Evolutionary conservation across 2,888 invertebrate genomes (phyloP).

Genomic region (Fragum whitleyi): DNA sequence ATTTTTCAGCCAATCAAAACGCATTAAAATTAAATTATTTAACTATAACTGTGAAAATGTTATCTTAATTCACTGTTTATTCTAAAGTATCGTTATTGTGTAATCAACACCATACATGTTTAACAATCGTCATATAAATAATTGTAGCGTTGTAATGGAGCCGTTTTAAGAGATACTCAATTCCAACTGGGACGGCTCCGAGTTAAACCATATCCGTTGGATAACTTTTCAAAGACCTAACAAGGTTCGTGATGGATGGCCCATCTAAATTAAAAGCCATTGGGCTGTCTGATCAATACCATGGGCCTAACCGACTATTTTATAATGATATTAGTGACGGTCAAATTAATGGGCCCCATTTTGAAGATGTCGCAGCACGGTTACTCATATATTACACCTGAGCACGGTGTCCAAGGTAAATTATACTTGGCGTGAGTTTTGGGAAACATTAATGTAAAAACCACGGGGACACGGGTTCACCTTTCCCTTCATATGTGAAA

Average conservation of each 20-base stretch:
- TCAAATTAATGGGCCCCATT: conserved; percentile 23
- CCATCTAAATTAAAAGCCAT: conserved; percentile 22
- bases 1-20: too few relatives aligned
- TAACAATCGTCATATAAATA: neutral
- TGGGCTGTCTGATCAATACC: conserved; percentile 21
- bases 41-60: too few relatives aligned
- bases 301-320: conserved; percentile 19
- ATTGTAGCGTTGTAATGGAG: neutral
- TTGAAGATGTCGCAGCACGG: conserved; percentile 22
- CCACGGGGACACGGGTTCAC: conserved; percentile 4
- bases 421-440: conserved; percentile 20
- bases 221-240: conserved; percentile 26
- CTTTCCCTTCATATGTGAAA: neutral
- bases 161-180: neutral
- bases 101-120: neutral
- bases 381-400: conserved; percentile 30
- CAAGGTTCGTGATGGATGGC: conserved; percentile 20
- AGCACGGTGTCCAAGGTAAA: conserved; percentile 11
- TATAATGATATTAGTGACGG: conserved; percentile 31
- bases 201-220: conserved; percentile 21
- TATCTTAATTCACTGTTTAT: neutral
- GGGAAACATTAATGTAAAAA: conserved; percentile 2
- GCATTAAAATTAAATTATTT: too few relatives aligned
- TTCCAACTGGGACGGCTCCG: conserved; percentile 7
- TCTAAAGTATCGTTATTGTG: neutral